Conservation (phyloP, 2,888 invertebrate species). For the Drosophila fungiperda region DNA sequence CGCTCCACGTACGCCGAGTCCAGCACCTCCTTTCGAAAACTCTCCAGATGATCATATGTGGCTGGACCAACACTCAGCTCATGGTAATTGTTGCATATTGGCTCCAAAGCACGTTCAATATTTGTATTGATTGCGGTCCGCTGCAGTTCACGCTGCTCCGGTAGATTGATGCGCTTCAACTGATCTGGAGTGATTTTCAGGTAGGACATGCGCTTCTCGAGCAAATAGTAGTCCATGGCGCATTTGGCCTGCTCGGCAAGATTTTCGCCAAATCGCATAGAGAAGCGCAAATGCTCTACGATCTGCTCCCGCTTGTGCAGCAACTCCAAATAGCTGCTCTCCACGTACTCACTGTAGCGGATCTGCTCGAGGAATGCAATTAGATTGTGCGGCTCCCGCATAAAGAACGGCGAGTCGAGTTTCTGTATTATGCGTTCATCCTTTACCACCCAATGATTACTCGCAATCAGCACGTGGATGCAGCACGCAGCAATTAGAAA, state of each 20-base stretch:
- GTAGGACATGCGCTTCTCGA: constrained; percentile 78
- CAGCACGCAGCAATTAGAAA: constrained; percentile 43
- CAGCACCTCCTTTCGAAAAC: constrained; percentile 69
- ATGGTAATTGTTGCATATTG: constrained; percentile 70
- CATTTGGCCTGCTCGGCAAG: constrained; percentile 84
- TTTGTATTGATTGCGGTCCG: constrained; percentile 15
- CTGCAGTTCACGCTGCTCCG: constrained; percentile 65
- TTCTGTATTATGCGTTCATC: constrained; percentile 82
- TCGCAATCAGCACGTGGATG: constrained; percentile 59
- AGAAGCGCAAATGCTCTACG: constrained; percentile 82
- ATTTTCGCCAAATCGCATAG: constrained; percentile 82
- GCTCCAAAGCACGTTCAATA: constrained; percentile 47
- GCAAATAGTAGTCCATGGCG: constrained; percentile 80
- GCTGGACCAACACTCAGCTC: constrained; percentile 68
- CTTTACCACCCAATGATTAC: constrained; percentile 83
- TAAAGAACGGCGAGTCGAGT: constrained; percentile 83
- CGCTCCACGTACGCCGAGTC: constrained; percentile 75
- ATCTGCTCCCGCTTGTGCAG: constrained; percentile 81
- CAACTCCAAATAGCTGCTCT: constrained; percentile 79
- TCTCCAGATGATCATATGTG: constrained; percentile 80
- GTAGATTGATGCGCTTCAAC: constrained; percentile 80
- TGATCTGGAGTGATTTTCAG: constrained; percentile 78
- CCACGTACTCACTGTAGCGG: constrained; percentile 82
- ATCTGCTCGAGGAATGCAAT: constrained; percentile 84
- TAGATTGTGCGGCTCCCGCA: constrained; percentile 83